Evolutionary conservation across 2,113 vertebrate species (phyloP), one percentile per base, ranked within the genome.

Genomic region (Setophaga kirtlandii): DNA sequence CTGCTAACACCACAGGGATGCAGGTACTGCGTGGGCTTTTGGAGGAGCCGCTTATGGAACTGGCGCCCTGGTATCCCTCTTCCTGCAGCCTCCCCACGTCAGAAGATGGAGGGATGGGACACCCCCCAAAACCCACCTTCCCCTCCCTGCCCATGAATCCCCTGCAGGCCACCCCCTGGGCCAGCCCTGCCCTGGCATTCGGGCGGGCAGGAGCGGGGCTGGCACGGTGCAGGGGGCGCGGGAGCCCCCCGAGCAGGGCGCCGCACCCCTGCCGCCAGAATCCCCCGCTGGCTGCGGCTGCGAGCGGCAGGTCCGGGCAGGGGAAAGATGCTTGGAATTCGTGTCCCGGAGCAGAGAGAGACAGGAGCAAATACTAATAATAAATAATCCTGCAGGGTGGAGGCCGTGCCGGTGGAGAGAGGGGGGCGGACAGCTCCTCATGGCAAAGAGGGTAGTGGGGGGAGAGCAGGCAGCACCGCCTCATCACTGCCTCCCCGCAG

Each of bases 321-420:
- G 97, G 97, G 97, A 98, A 98, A 97, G 98, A 98, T 98, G 98
- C 98, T 98, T 98, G 98, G 98, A 99, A 99, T 99, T 98, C 63
- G 96, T 98, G 98, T 99, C 98, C 98, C 19, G 94, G 86, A 98
- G 98, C 96, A 96, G 90, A 92, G 87, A 93, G 92, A 97, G 95
- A 96, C 93, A 96, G 98, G 97, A 97, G 98, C 98, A 98, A 97
- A 98, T 96, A 94, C 96, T 96, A 95, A 55, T 92, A 95, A 95
- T 95, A 95, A 97, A 97, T 94, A 96, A 97, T 94, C 93, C 94
- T 79, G 80, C 67, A 74, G 95, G 89, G 95, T 95, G 94, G 96
- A 90, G 92, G 94, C 92, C 78, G 90, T 39, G 75, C 55, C 0
- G 47, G 65, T 1, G 2, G 31, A 78, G 73, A 87, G 56, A 68